Percentiles rank a stretch among this genome's conserved stretches.
phyloP scores from a whole-genome alignment of 1,140 invertebrate genomes.

The Lepidostoma basale region DNA sequence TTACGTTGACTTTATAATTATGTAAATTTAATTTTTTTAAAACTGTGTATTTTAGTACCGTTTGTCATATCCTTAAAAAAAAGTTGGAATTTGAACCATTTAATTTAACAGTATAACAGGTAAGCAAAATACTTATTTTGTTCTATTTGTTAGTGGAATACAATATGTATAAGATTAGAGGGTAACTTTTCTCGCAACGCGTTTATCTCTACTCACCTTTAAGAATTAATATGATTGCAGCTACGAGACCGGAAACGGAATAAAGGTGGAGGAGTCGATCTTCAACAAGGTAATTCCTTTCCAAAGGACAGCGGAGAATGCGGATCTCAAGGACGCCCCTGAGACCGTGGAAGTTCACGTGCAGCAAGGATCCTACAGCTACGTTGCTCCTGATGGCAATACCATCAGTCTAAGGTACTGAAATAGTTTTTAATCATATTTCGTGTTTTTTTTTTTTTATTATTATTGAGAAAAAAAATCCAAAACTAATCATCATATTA shows the following conservation, averaged over 20 bases:
- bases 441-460: not conserved
- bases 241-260: constrained; percentile 70
- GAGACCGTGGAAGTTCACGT: constrained; percentile 62
- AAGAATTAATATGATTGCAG: constrained; percentile 51
- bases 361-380: constrained; percentile 68
- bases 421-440: not conserved
- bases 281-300: constrained; percentile 63
- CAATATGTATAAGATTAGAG: too few species aligned
- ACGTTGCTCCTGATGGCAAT: constrained; percentile 68
- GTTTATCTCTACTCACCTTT: constrained; percentile 20
- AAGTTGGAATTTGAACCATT: too few species aligned
- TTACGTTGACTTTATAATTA: too few species aligned
- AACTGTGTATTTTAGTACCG: too few species aligned
- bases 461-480: not conserved
- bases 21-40: too few species aligned
- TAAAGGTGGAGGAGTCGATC: constrained; percentile 66
- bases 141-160: too few species aligned
- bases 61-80: too few species aligned
- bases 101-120: too few species aligned
- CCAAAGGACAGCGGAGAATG: constrained; percentile 56
- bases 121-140: too few species aligned
- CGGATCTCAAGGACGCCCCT: constrained; percentile 58
- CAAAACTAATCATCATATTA: not conserved
- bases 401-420: constrained; percentile 60
- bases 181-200: too few species aligned